Conservation (phyloP, 2,113 vertebrate genomes). For the Pteropus alecto region DNA sequence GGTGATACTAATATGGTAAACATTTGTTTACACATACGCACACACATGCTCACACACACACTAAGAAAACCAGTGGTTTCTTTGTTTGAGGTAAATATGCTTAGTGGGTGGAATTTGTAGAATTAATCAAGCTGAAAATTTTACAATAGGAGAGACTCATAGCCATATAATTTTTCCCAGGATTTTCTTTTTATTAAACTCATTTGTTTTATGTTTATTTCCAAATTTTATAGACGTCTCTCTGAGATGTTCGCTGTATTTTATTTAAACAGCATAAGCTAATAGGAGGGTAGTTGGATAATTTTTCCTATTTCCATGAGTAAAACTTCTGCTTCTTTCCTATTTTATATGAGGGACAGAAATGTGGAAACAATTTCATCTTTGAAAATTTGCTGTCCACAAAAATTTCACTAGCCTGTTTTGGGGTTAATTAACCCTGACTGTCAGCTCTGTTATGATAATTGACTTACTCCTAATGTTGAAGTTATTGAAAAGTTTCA, state of each 20-base stretch:
- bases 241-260: background rate
- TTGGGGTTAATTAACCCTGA: background rate
- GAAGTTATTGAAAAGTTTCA: conserved; percentile 2
- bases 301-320: background rate
- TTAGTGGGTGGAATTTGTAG: background rate
- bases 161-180: background rate
- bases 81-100: background rate
- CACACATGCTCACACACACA: background rate
- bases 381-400: background rate
- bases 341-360: background rate
- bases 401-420: background rate
- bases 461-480: background rate
- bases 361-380: background rate
- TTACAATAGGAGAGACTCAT: background rate
- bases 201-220: background rate
- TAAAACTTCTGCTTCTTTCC: background rate
- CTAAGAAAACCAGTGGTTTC: background rate
- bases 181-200: background rate
- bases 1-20: background rate
- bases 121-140: background rate
- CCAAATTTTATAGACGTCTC: background rate
- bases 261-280: background rate
- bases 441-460: background rate
- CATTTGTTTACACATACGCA: background rate
- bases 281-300: background rate